These are phyloP conservation scores for Disparrhopalites patrizii DNA, from an alignment of 2,888 invertebrate species.

Conservation along the genomic window DNA sequence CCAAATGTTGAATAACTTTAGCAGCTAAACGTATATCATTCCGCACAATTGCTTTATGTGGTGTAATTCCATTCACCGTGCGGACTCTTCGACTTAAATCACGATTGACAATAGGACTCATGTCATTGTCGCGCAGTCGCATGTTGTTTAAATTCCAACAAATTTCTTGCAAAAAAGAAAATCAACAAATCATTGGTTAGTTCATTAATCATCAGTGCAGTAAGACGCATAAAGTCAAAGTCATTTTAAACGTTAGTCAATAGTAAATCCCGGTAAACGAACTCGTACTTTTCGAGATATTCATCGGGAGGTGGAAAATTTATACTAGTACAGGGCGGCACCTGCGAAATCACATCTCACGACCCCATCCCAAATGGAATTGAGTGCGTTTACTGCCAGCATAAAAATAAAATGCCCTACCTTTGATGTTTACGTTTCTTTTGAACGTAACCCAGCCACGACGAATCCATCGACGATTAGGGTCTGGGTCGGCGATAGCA, in stretches of 20 bases:
- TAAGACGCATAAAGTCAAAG: too few species aligned
- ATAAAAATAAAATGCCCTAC: constrained; percentile 22
- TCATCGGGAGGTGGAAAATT: too few species aligned
- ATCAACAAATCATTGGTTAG: too few species aligned
- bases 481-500: constrained; percentile 93
- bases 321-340: too few species aligned
- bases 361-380: too few species aligned
- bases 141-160: constrained; percentile 98
- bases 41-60: constrained; percentile 80
- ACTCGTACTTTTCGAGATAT: too few species aligned
- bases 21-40: constrained; percentile 91
- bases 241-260: too few species aligned
- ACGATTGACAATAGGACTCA: constrained; percentile 93
- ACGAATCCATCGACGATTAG: constrained; percentile 92
- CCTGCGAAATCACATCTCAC: neutral
- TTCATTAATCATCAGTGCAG: too few species aligned
- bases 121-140: constrained; percentile 83
- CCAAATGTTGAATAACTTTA: constrained; percentile 83
- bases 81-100: constrained; percentile 92
- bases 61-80: constrained; percentile 82
- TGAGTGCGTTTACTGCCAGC: too few species aligned
- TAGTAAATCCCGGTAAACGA: too few species aligned
- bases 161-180: constrained; percentile 66
- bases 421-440: constrained; percentile 91
- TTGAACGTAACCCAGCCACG: constrained; percentile 98